Conservation (phyloP, 35 echinoderm and acorn worm genomes). For the Amphiura filiformis region DNA sequence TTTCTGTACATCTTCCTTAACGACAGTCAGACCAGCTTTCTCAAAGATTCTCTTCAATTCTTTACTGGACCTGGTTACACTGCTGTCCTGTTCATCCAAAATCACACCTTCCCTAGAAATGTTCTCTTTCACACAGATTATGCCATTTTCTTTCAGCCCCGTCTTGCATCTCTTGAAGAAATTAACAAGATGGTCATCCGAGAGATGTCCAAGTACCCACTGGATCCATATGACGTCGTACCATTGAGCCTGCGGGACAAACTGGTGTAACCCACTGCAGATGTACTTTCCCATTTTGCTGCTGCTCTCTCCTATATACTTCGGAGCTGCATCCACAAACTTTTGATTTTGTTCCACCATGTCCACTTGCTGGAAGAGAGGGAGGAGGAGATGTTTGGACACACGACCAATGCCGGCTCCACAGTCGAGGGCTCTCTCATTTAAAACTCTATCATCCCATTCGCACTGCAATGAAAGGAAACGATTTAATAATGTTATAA, state of each 20-base stretch:
- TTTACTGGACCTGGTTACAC: conserved; percentile 70
- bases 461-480: conserved; percentile 69
- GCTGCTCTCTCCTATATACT: conserved; percentile 44
- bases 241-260: conserved; percentile 53
- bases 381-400: conserved; percentile 81
- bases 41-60: conserved; percentile 68
- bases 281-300: conserved; percentile 63
- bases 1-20: conserved; percentile 68
- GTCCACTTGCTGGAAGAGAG: conserved; percentile 76
- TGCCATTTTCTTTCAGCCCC: conserved; percentile 67
- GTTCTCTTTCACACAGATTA: conserved; percentile 93
- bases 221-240: conserved; percentile 97
- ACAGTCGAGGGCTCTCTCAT: conserved; percentile 79
- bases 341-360: conserved; percentile 76
- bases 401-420: conserved; percentile 89
- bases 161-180: conserved; percentile 78
- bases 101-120: conserved; percentile 62
- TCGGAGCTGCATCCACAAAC: conserved; percentile 74
- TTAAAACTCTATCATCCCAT: conserved; percentile 69
- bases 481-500: not conserved
- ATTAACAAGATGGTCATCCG: conserved; percentile 75
- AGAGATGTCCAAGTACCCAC: conserved; percentile 93
- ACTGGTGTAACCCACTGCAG: conserved; percentile 74
- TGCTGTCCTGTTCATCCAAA: conserved; percentile 93
- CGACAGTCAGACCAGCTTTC: conserved; percentile 53